A percentile compares a stretch with the other conserved stretches of the same genome.
phyloP scores from a whole-genome alignment of 2,113 vertebrate species.

The Tachycineta bicolor region DNA sequence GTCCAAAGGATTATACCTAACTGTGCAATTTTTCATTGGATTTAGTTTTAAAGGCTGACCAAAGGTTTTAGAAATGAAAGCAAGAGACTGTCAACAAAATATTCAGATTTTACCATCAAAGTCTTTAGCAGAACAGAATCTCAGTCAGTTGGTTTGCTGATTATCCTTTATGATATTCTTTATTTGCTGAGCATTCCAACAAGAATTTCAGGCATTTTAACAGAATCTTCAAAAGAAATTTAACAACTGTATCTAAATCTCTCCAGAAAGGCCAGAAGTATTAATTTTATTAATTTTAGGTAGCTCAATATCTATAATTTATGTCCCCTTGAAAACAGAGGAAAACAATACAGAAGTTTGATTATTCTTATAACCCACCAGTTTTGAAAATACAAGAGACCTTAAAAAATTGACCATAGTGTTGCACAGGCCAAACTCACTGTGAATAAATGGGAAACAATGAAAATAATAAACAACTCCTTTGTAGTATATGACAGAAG shows the following conservation, averaged over 20 bases:
- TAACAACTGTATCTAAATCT: neutral
- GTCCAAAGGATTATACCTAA: conserved; percentile 21
- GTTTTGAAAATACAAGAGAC: neutral
- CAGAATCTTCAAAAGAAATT: neutral
- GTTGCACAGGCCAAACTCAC: neutral
- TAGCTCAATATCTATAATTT: neutral
- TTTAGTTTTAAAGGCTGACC: conserved; percentile 20
- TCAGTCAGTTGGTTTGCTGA: neutral
- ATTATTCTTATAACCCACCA: neutral
- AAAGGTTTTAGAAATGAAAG: conserved; percentile 5
- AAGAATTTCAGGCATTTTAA: neutral
- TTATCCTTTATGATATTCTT: neutral
- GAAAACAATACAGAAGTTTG: neutral
- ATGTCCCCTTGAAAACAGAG: neutral
- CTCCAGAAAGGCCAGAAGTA: neutral
- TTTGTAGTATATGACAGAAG: neutral
- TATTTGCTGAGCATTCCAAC: neutral
- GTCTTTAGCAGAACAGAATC: neutral
- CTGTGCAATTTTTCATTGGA: conserved; percentile 23
- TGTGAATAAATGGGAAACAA: neutral
- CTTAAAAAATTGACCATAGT: neutral
- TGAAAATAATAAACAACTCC: neutral
- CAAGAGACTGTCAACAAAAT: neutral
- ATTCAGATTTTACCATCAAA: neutral
- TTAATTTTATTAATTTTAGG: neutral